Conservation (phyloP, 2,888 invertebrate species). For the Criorhina ranunculi region DNA sequence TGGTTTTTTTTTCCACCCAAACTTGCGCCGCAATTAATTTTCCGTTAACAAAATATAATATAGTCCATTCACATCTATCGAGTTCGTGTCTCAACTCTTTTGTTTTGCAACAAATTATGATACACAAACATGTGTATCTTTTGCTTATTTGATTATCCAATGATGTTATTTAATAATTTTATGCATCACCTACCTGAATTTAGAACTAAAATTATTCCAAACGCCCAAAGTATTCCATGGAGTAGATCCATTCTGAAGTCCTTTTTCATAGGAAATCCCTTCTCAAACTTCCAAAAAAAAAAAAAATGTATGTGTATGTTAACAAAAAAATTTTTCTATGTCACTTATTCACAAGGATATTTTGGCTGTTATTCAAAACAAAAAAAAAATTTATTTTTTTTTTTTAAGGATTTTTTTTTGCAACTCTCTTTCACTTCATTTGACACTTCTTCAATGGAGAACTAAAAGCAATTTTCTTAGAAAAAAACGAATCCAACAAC, state of each 20-base stretch:
- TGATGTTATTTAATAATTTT: neutral
- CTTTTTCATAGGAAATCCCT: constrained; percentile 46
- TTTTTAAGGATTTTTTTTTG: constrained; percentile 6
- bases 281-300: constrained; percentile 48
- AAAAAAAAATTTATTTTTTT: constrained; percentile 1
- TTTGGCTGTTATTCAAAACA: neutral
- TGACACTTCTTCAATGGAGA: constrained; percentile 59
- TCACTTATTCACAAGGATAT: constrained; percentile 54
- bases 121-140: neutral
- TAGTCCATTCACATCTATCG: neutral
- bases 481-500: constrained; percentile 50
- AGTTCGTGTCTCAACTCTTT: constrained; percentile 34
- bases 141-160: neutral
- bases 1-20: constrained; percentile 11
- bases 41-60: neutral
- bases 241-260: constrained; percentile 80
- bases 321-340: constrained; percentile 36
- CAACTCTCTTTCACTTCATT: constrained; percentile 70
- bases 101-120: neutral
- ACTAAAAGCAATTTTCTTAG: constrained; percentile 19
- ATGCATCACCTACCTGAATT: constrained; percentile 82
- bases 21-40: neutral
- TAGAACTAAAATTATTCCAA: constrained; percentile 83
- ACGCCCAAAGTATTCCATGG: constrained; percentile 81
- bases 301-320: no score